Percentiles rank a stretch among this genome's conserved stretches.
phyloP scores from a whole-genome alignment of 2,797 vertebrate species.

The Sebastes glaucus region DNA sequence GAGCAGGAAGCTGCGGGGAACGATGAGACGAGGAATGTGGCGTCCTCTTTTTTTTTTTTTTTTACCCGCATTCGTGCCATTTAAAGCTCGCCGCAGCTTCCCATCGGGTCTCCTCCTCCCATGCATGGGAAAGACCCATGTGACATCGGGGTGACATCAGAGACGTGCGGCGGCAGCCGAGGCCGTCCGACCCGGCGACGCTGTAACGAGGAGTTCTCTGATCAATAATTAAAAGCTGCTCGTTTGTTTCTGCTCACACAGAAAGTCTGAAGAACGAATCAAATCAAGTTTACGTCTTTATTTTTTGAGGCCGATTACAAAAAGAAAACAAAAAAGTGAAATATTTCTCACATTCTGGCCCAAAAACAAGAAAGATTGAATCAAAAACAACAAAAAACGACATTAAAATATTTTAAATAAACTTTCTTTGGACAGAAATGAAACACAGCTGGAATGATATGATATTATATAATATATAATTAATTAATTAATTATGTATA shows the following conservation, averaged over 20 bases:
- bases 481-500: background rate
- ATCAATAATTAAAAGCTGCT: conserved; percentile 27
- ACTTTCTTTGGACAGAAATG: background rate
- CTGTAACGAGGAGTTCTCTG: background rate
- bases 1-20: conserved; percentile 33
- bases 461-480: background rate
- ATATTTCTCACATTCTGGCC: background rate
- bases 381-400: background rate
- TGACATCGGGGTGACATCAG: background rate
- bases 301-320: background rate
- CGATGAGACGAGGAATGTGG: conserved; percentile 26
- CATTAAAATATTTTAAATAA: background rate
- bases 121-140: background rate
- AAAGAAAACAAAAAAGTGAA: background rate
- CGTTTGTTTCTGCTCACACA: background rate
- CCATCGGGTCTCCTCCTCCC: background rate
- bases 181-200: background rate
- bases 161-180: background rate
- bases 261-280: background rate
- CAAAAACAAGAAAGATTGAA: background rate
- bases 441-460: too few species aligned
- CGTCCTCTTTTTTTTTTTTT: background rate
- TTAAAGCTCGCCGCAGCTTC: background rate
- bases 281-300: too few species aligned
- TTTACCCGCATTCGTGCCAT: background rate